A percentile compares a stretch with the other conserved stretches of the same genome.
phyloP scores from a whole-genome alignment of 2,797 vertebrate genomes.

The Mareca penelope region DNA sequence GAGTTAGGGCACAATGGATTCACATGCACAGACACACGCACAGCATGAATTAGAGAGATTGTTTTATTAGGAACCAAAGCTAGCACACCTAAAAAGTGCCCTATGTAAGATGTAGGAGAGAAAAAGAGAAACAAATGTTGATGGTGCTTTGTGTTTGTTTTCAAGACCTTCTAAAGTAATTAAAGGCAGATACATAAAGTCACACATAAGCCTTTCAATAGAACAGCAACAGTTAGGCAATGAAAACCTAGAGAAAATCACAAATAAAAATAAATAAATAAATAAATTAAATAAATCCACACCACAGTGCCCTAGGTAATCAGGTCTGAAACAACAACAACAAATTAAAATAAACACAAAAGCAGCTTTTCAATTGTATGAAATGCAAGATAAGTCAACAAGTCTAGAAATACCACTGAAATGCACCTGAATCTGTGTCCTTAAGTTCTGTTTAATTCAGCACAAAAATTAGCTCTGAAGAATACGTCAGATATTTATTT shows the following conservation, averaged over 20 bases:
- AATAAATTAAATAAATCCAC: not conserved
- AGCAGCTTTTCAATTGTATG: not conserved
- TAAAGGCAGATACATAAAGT: not conserved
- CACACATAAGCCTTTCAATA: not conserved
- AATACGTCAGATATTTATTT: not conserved
- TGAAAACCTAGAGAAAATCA: not conserved
- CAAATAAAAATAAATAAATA: not conserved
- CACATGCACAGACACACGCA: not conserved
- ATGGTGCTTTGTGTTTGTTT: not conserved
- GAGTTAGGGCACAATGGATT: not conserved
- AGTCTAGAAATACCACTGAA: not conserved
- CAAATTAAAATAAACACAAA: not conserved
- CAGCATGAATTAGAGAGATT: not conserved
- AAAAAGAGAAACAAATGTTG: not conserved
- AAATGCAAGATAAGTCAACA: not conserved
- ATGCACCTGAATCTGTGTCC: not conserved
- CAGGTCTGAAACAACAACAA: slow-evolving; percentile 1
- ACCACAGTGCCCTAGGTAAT: not conserved
- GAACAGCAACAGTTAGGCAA: not conserved
- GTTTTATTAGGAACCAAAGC: not conserved
- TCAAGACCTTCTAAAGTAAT: not conserved
- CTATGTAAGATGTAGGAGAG: not conserved
- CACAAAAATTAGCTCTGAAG: not conserved
- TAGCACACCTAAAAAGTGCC: not conserved
- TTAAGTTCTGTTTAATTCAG: not conserved